Conservation (phyloP, 2,888 invertebrate genomes). For the Meteorus cinctellus region DNA sequence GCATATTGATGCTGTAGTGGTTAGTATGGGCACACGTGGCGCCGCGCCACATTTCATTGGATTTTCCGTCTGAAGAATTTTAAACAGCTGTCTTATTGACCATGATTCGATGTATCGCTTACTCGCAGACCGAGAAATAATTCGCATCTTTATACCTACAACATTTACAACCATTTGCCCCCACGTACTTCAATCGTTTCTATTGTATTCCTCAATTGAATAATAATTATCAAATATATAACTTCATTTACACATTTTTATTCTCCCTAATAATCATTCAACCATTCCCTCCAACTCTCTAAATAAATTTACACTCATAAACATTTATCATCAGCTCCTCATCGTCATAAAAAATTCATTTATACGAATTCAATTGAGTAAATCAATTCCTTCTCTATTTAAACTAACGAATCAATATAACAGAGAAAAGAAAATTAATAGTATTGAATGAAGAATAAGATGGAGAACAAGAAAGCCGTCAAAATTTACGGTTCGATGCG, state of each 20-base stretch:
- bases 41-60: conserved; percentile 66
- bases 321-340: not conserved
- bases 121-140: conserved; percentile 19
- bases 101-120: conserved; percentile 63
- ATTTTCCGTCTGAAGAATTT: conserved; percentile 67
- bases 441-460: not conserved
- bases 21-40: conserved; percentile 52
- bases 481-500: conserved; percentile 22
- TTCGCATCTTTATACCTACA: conserved; percentile 13
- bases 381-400: not conserved
- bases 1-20: conserved; percentile 6
- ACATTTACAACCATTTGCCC: not conserved
- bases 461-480: not conserved
- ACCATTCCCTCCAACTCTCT: too few relatives aligned
- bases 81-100: conserved; percentile 67
- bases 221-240: not conserved
- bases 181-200: conserved; percentile 39
- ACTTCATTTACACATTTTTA: not conserved
- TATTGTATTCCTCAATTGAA: conserved; percentile 12
- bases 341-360: conserved; percentile 15
- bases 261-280: too few relatives aligned
- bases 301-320: not conserved
- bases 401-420: not conserved
- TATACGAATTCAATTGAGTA: not conserved
- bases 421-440: not conserved